These are phyloP conservation scores for Semotilus atromaculatus DNA, from an alignment of 2,797 vertebrate genomes.

Conservation along the genomic window DNA sequence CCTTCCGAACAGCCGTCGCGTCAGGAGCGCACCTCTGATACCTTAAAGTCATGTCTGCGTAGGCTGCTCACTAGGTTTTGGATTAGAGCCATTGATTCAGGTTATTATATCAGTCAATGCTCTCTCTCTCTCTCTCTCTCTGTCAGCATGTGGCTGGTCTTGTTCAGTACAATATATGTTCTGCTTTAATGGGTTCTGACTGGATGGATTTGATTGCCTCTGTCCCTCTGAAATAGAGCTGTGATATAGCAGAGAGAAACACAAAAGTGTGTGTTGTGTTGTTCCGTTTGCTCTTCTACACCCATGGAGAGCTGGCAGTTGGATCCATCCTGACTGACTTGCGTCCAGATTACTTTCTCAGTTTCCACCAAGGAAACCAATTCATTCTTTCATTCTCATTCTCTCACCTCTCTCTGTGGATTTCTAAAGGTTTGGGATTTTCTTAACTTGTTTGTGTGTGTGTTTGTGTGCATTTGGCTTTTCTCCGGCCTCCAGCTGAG, in stretches of 20 bases:
- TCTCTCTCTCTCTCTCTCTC: neutral
- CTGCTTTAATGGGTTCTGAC: constrained; percentile 27
- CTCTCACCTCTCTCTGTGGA: neutral
- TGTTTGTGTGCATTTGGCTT: constrained; percentile 35
- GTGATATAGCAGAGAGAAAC: constrained; percentile 4
- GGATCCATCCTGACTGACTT: neutral
- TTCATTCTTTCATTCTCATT: constrained; percentile 18
- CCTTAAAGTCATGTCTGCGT: constrained; percentile 5
- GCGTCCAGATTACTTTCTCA: constrained; percentile 25
- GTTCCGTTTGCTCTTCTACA: constrained; percentile 13
- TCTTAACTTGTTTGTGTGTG: constrained; percentile 25
- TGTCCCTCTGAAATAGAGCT: constrained; percentile 6
- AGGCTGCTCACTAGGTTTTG: constrained; percentile 1
- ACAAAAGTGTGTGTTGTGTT: constrained; percentile 9
- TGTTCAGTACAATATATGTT: constrained; percentile 8
- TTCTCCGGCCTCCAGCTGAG: constrained; percentile 14
- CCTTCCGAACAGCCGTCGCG: neutral
- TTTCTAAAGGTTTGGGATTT: constrained; percentile 28
- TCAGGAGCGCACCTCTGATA: constrained; percentile 8
- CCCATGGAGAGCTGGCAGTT: constrained; percentile 37
- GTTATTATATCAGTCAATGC: neutral
- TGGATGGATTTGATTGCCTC: constrained; percentile 13
- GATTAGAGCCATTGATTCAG: constrained; percentile 11
- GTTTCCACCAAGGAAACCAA: constrained; percentile 19
- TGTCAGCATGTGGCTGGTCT: constrained; percentile 13